Conservation (phyloP, 2,888 invertebrate species). For the Pseudanteris insignis region DNA sequence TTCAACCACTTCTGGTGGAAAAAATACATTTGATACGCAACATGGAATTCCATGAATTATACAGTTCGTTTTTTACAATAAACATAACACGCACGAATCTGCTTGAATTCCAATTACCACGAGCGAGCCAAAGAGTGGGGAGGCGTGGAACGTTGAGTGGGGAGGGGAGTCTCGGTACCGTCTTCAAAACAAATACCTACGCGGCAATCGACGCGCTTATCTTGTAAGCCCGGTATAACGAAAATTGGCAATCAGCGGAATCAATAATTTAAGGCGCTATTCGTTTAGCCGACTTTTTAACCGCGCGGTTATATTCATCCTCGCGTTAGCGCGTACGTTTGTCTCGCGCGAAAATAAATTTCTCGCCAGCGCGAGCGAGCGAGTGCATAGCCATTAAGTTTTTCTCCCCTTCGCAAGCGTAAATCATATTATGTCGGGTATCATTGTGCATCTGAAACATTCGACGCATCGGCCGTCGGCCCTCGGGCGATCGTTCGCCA, state of each 20-base stretch:
- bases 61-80: too few species aligned
- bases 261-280: conserved; percentile 12
- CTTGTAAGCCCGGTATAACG: neutral
- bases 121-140: too few species aligned
- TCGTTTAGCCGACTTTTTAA: conserved; percentile 8
- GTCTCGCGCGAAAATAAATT: conserved; percentile 17
- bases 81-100: too few species aligned
- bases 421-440: conserved; percentile 40
- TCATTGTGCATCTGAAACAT: conserved; percentile 36
- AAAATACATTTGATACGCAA: too few species aligned
- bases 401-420: conserved; percentile 9
- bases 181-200: too few species aligned
- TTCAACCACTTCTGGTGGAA: too few species aligned
- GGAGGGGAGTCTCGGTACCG: too few species aligned
- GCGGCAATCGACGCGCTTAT: too few species aligned
- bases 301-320: conserved; percentile 3
- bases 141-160: too few species aligned
- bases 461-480: conserved; percentile 28
- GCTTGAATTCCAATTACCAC: too few species aligned
- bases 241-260: conserved; percentile 26
- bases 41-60: too few species aligned
- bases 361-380: too few species aligned
- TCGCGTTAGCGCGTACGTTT: neutral
- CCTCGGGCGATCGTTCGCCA: conserved; percentile 17
- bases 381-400: conserved; percentile 22